Conservation (phyloP, 2,888 invertebrate genomes). For the Odontocolon sp. region DNA sequence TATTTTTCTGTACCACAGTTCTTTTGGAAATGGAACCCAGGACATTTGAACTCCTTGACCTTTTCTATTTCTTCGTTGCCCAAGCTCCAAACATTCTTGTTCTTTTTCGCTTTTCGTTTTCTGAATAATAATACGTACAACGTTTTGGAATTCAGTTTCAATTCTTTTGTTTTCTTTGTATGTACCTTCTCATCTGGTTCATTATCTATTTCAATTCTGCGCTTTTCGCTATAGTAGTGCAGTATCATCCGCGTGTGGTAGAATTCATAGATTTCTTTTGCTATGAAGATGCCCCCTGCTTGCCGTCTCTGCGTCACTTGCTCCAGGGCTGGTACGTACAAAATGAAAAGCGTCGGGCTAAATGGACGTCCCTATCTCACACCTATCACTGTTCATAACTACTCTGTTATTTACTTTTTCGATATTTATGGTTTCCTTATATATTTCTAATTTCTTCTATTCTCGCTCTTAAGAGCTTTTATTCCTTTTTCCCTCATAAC, state of each 20-base stretch:
- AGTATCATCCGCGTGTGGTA: background rate
- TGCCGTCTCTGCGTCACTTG: no score
- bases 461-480: background rate
- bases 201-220: background rate
- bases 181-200: background rate
- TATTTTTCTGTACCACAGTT: background rate
- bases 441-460: background rate
- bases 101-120: background rate
- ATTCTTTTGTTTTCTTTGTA: background rate
- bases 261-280: background rate
- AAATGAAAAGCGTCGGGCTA: conserved; percentile 31
- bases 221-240: background rate
- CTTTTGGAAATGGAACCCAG: background rate
- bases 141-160: background rate
- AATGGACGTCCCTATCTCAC: conserved; percentile 40
- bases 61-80: background rate
- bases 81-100: background rate
- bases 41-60: background rate
- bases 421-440: background rate
- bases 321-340: no score
- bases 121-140: background rate
- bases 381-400: conserved; percentile 16
- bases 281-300: background rate
- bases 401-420: conserved; percentile 15
- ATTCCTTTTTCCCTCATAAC: conserved; percentile 17